These are phyloP conservation scores for Girardinus metallicus DNA, from an alignment of 2,797 vertebrate genomes.

Conservation along the genomic window DNA sequence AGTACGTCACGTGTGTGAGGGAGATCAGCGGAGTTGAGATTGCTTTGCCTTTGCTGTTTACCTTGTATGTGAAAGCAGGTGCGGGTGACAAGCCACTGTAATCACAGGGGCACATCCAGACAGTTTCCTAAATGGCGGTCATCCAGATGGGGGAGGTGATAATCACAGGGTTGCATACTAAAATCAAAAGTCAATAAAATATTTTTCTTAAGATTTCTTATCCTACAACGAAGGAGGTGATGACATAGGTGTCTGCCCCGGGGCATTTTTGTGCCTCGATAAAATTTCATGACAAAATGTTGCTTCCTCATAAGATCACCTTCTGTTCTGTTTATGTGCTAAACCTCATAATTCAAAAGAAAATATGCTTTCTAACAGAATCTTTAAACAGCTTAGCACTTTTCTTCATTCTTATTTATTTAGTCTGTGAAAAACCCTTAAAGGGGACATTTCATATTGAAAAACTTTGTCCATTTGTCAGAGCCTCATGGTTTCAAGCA, in stretches of 20 bases:
- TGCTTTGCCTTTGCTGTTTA: conserved; percentile 37
- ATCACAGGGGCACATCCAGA: background rate
- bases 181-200: background rate
- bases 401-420: background rate
- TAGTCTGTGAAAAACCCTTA: background rate
- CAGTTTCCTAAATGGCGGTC: background rate
- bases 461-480: background rate
- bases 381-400: background rate
- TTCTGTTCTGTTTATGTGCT: background rate
- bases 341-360: background rate
- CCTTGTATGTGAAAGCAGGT: conserved; percentile 63
- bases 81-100: conserved; percentile 9
- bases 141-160: background rate
- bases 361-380: background rate
- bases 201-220: background rate
- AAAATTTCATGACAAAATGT: background rate
- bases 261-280: background rate
- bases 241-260: background rate
- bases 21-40: conserved; percentile 44
- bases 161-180: background rate
- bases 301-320: background rate
- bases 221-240: background rate
- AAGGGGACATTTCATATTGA: background rate
- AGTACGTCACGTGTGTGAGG: conserved; percentile 73
- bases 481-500: background rate